Evolutionary conservation across 2,888 invertebrate genomes (phyloP).

Genomic region (Heliconius ismenius): DNA sequence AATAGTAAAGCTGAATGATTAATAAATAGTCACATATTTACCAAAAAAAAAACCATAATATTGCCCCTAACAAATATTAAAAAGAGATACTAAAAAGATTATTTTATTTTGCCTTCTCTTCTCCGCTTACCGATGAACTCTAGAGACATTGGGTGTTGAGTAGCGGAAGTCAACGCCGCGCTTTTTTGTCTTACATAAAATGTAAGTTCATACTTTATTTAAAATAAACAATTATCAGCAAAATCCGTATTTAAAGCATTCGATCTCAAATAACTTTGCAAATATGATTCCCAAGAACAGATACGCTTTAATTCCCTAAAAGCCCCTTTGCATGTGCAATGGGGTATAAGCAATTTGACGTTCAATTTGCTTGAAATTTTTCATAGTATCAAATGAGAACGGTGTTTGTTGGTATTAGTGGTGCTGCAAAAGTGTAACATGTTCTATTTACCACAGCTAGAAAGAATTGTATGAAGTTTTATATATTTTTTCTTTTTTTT

Average conservation of each 20-base stretch:
- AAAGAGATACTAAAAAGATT: no score
- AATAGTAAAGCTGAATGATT: no score
- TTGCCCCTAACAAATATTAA: no score
- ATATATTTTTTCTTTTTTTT: not conserved
- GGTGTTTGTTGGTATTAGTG: not conserved
- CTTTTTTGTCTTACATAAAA: no score
- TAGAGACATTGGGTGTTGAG: no score
- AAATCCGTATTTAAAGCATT: not conserved
- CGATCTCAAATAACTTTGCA: not conserved
- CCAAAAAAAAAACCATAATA: no score
- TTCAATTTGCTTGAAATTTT: constrained; percentile 23
- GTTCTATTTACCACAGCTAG: not conserved
- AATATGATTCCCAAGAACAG: constrained; percentile 20
- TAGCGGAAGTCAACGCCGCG: no score
- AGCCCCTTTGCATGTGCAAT: constrained; percentile 26
- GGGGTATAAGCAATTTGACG: constrained; percentile 20
- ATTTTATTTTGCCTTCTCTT: no score
- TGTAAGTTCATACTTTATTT: not conserved
- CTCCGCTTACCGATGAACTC: no score
- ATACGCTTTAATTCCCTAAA: constrained; percentile 31
- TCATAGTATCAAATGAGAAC: not conserved
- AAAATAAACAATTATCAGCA: not conserved
- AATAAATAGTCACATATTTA: no score
- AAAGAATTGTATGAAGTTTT: not conserved
- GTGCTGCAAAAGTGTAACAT: not conserved